Percentiles rank a stretch among this genome's conserved stretches.
phyloP scores from a whole-genome alignment of 1,140 invertebrate genomes.

The Mylabris phalerata region DNA sequence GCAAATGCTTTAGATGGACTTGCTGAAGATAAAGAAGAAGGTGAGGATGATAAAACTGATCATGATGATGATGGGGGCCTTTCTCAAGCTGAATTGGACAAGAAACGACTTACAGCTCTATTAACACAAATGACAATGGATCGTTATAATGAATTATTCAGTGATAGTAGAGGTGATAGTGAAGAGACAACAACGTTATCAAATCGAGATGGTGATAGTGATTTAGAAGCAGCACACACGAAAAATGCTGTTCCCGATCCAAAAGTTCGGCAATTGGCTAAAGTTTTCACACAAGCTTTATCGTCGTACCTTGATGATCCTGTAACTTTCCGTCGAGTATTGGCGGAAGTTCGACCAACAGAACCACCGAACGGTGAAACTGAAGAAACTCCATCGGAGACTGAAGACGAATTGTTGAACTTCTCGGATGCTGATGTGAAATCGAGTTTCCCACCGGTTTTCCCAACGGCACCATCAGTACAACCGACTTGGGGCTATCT shows the following conservation, averaged over 20 bases:
- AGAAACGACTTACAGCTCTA: conserved; percentile 39
- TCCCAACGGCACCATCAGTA: conserved; percentile 20
- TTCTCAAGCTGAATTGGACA: conserved; percentile 27
- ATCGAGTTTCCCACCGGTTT: conserved; percentile 30
- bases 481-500: conserved; percentile 36
- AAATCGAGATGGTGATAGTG: conserved; percentile 45
- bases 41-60: conserved; percentile 40
- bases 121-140: conserved; percentile 53
- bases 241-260: conserved; percentile 49
- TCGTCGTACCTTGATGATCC: conserved; percentile 76
- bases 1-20: conserved; percentile 60
- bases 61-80: conserved; percentile 23
- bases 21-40: conserved; percentile 40
- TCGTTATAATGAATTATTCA: conserved; percentile 53
- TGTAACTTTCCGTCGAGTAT: conserved; percentile 63
- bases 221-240: conserved; percentile 54
- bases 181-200: conserved; percentile 31
- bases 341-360: conserved; percentile 68
- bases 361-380: conserved; percentile 51
- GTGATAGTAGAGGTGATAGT: conserved; percentile 22
- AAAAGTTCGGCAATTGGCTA: conserved; percentile 67
- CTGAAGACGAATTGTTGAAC: conserved; percentile 66
- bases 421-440: conserved; percentile 60
- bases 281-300: conserved; percentile 73
- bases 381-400: conserved; percentile 41